Evolutionary conservation across 2,113 vertebrate species (phyloP).

Genomic region (Varanus salvator): DNA sequence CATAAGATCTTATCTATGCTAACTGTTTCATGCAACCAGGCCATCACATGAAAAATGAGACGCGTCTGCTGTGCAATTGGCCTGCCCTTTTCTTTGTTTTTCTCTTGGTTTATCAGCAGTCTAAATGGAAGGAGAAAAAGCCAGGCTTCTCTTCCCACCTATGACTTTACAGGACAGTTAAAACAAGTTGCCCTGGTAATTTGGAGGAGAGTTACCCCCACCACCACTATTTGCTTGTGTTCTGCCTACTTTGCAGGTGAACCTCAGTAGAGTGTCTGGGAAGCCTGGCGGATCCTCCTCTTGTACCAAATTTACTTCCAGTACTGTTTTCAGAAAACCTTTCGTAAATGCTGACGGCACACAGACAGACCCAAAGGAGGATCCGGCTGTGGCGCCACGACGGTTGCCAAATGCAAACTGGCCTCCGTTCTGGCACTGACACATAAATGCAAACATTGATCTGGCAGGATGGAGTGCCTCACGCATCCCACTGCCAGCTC

Average conservation of each 20-base stretch:
- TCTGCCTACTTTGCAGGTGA: not conserved
- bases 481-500: not conserved
- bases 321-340: not conserved
- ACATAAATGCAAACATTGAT: slow-evolving; percentile 7
- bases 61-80: no score
- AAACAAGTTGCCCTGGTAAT: not conserved
- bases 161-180: not conserved
- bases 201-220: not conserved
- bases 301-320: not conserved
- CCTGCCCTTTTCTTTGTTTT: not conserved
- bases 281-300: not conserved
- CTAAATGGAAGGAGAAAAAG: not conserved
- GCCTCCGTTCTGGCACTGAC: not conserved
- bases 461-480: not conserved
- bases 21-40: not conserved
- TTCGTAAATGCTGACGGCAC: not conserved
- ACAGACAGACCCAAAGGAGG: slow-evolving; percentile 18
- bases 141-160: not conserved
- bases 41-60: not conserved
- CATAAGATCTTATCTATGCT: not conserved
- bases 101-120: not conserved
- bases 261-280: not conserved
- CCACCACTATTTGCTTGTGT: not conserved
- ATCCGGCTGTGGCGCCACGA: not conserved
- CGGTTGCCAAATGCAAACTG: not conserved